Evolutionary conservation across 2,797 vertebrate genomes (phyloP).

Genomic region (Periophthalmus magnuspinnatus): DNA sequence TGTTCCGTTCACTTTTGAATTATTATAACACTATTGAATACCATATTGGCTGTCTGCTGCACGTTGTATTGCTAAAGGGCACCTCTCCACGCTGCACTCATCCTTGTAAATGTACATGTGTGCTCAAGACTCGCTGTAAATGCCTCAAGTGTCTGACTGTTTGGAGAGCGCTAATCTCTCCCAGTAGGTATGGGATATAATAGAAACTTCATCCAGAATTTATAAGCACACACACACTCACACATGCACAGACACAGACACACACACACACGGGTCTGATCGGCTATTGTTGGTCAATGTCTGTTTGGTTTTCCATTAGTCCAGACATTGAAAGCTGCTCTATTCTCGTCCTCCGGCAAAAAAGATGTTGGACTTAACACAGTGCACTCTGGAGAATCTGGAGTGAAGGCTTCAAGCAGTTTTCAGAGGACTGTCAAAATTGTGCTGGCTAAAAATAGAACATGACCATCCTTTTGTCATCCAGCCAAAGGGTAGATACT

Average conservation of each 20-base stretch:
- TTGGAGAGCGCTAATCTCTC: constrained; percentile 33
- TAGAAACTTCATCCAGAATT: constrained; percentile 54
- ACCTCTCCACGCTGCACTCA: constrained; percentile 11
- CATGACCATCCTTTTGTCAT: neutral
- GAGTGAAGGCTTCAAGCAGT: neutral
- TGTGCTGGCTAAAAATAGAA: neutral
- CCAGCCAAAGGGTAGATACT: too few relatives aligned
- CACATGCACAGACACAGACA: neutral
- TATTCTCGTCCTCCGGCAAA: constrained; percentile 23
- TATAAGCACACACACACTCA: constrained; percentile 22
- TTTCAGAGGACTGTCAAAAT: neutral
- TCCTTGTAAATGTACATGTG: constrained; percentile 7
- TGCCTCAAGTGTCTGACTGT: constrained; percentile 19
- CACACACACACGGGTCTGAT: neutral
- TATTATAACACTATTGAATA: neutral
- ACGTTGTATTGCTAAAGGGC: constrained; percentile 18
- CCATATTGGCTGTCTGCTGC: constrained; percentile 28
- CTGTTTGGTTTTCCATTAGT: constrained; percentile 19
- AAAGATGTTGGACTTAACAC: constrained; percentile 14
- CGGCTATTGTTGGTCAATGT: constrained; percentile 15
- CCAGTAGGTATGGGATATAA: constrained; percentile 29
- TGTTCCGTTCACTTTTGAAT: neutral
- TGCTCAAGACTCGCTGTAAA: constrained; percentile 11
- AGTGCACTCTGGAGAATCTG: constrained; percentile 5
- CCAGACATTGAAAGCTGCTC: constrained; percentile 6